phyloP scores from a whole-genome alignment of 2,888 invertebrate genomes.

The Xestia c-nigrum region DNA sequence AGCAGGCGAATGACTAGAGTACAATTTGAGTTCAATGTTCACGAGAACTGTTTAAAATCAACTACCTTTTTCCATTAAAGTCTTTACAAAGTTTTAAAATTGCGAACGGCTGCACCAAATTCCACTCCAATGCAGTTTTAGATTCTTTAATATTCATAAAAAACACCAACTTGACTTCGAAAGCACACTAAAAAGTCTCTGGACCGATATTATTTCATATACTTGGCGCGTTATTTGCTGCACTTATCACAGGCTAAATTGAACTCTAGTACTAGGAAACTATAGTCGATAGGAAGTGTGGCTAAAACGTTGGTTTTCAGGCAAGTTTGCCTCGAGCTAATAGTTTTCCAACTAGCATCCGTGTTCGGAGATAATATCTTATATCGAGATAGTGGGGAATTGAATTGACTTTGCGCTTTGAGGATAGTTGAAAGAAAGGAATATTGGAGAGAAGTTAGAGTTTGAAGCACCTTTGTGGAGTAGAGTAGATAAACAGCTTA shows the following conservation, averaged over 20 bases:
- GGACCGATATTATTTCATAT: constrained; percentile 51
- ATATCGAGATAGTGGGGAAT: constrained; percentile 53
- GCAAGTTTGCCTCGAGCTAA: constrained; percentile 55
- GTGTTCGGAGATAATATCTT: constrained; percentile 57
- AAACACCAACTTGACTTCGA: constrained; percentile 43
- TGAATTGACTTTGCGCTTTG: constrained; percentile 50
- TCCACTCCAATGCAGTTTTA: constrained; percentile 23
- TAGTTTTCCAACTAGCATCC: constrained; percentile 64
- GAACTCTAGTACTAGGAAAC: constrained; percentile 20
- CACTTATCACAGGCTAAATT: constrained; percentile 33
- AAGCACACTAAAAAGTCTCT: constrained; percentile 27
- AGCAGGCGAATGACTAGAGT: neutral
- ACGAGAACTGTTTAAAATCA: constrained; percentile 10
- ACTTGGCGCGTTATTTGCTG: constrained; percentile 25
- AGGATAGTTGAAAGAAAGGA: constrained; percentile 47
- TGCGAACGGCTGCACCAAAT: constrained; percentile 6
- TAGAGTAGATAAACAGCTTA: neutral
- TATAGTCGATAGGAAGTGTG: constrained; percentile 11
- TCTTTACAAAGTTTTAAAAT: constrained; percentile 10
- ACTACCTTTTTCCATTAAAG: constrained; percentile 2
- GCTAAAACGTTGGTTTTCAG: constrained; percentile 35
- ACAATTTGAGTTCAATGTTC: neutral
- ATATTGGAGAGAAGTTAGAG: constrained; percentile 40
- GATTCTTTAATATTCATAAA: constrained; percentile 51
- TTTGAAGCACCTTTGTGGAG: constrained; percentile 35